Conservation (phyloP, 2,888 invertebrate species). For the Aspidapion aeneum region DNA sequence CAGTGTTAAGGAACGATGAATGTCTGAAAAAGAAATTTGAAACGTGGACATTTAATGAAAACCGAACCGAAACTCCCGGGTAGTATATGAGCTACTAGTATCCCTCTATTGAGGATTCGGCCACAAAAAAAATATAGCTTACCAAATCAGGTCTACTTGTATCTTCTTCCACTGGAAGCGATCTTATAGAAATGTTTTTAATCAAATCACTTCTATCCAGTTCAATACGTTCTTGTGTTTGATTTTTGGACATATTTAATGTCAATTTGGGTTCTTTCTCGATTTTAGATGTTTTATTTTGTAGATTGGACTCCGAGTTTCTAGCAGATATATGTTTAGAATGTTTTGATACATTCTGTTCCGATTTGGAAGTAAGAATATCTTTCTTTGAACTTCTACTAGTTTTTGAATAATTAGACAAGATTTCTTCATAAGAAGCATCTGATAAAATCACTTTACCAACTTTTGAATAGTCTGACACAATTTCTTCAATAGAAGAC, state of each 20-base stretch:
- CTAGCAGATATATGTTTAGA: not conserved
- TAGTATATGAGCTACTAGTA: too few relatives aligned
- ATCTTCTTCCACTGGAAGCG: too few relatives aligned
- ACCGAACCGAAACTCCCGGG: too few relatives aligned
- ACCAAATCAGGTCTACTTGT: slow-evolving; percentile 15
- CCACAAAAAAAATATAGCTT: too few relatives aligned
- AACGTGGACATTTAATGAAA: too few relatives aligned
- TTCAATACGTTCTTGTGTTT: not conserved
- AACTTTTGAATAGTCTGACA: too few relatives aligned
- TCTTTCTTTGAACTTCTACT: not conserved
- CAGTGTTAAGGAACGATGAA: too few relatives aligned
- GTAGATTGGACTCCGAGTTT: not conserved
- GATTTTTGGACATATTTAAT: slow-evolving; percentile 8
- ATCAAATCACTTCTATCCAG: not conserved
- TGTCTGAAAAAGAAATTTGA: too few relatives aligned
- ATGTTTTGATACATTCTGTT: not conserved
- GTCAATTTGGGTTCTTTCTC: slow-evolving; percentile 23
- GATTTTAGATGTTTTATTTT: not conserved
- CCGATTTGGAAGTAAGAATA: slow-evolving; percentile 2
- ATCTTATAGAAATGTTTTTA: slow-evolving; percentile 9
- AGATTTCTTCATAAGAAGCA: not conserved
- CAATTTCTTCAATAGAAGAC: not conserved
- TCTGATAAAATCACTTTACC: too few relatives aligned
- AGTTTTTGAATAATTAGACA: not conserved
- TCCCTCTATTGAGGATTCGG: too few relatives aligned